These are phyloP conservation scores for Telenomus remus DNA, from an alignment of 1,140 invertebrate species.

Conservation along the genomic window DNA sequence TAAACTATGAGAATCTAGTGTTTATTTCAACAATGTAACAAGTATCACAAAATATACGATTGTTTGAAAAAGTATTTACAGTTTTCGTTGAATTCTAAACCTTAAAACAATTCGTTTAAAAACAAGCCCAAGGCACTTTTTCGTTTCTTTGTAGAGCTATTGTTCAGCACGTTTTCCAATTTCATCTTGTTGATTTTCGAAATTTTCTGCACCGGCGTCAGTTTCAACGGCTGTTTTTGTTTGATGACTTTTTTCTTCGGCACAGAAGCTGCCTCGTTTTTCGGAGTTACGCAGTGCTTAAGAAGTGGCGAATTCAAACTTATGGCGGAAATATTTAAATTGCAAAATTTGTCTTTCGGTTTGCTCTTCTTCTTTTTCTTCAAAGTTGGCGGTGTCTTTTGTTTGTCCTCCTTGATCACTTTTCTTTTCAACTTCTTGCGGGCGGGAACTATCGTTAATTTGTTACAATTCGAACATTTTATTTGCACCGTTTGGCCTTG, in stretches of 20 bases:
- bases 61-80: not conserved
- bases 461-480: conserved; percentile 62
- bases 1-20: not conserved
- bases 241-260: conserved; percentile 20
- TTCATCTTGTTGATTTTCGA: conserved; percentile 58
- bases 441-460: conserved; percentile 55
- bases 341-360: conserved; percentile 65
- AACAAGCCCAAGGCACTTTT: conserved; percentile 58
- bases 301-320: conserved; percentile 3
- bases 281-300: conserved; percentile 11
- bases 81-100: conserved; percentile 3
- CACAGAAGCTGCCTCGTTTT: conserved; percentile 8
- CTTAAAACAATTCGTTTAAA: conserved; percentile 55
- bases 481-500: not conserved
- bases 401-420: conserved; percentile 11
- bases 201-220: conserved; percentile 53
- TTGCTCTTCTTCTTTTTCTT: conserved; percentile 63
- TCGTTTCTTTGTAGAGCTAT: conserved; percentile 24
- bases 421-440: conserved; percentile 62
- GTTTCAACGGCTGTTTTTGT: conserved; percentile 11
- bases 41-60: conserved; percentile 3
- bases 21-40: not conserved
- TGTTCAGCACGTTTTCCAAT: conserved; percentile 60
- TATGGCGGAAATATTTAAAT: conserved; percentile 62
- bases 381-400: not conserved